Evolutionary conservation across 2,797 vertebrate species (phyloP).

Genomic region (Spinibarbus caldwelli): DNA sequence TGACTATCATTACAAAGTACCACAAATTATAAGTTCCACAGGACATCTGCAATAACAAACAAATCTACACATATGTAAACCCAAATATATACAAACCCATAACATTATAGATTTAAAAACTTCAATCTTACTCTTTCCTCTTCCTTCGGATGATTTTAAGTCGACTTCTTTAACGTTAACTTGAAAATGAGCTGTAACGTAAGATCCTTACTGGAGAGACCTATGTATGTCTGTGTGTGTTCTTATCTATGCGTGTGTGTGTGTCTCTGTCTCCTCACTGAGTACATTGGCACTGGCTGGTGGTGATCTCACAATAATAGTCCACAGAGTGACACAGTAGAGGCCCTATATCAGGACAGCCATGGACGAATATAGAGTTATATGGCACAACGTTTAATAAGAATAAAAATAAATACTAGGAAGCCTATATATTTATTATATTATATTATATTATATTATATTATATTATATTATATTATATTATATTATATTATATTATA

Average conservation of each 20-base stretch:
- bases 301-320: constrained; percentile 46
- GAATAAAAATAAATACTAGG: neutral
- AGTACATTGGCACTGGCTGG: constrained; percentile 51
- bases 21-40: neutral
- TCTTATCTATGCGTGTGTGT: neutral
- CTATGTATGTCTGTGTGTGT: constrained; percentile 20
- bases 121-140: constrained; percentile 24
- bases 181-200: neutral
- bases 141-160: neutral
- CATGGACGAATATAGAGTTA: neutral
- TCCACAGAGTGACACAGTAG: constrained; percentile 50
- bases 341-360: constrained; percentile 32
- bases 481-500: too few species aligned
- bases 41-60: constrained; percentile 10
- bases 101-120: neutral
- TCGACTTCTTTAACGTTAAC: neutral
- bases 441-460: too few species aligned
- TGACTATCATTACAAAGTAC: constrained; percentile 2
- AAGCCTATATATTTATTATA: neutral
- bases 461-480: too few species aligned
- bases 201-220: neutral
- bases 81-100: constrained; percentile 16
- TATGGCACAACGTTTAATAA: neutral
- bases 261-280: constrained; percentile 7
- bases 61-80: neutral